Evolutionary conservation across 2,888 invertebrate species (phyloP).

Genomic region (Lepidonotus clava): DNA sequence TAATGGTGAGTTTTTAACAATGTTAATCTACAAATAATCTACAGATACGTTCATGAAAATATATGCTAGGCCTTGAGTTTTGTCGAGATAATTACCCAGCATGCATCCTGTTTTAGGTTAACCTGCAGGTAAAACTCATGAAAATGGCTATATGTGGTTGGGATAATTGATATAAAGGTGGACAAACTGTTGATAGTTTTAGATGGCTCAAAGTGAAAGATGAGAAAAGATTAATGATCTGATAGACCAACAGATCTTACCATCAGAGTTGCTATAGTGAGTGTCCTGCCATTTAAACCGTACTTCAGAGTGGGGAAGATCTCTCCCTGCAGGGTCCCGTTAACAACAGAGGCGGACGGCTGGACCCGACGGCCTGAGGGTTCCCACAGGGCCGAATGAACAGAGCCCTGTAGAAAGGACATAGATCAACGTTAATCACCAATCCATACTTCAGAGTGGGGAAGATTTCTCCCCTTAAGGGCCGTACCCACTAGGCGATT

Average conservation of each 20-base stretch:
- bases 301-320: not conserved
- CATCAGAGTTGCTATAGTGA: not conserved
- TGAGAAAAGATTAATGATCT: not conserved
- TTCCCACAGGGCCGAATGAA: not conserved
- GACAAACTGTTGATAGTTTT: not conserved
- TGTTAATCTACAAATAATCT: no score
- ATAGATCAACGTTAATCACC: no score
- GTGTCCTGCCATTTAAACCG: not conserved
- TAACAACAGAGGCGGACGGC: not conserved
- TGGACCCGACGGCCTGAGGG: not conserved
- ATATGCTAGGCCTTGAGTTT: not conserved
- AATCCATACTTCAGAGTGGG: not conserved
- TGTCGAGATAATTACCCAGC: not conserved
- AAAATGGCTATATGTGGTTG: not conserved
- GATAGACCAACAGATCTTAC: not conserved
- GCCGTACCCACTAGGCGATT: no score
- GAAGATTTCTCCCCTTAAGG: not conserved
- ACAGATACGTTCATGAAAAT: no score
- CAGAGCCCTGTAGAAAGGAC: no score
- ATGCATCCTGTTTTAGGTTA: not conserved
- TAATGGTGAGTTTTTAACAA: no score
- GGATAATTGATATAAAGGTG: not conserved
- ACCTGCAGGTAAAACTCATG: not conserved
- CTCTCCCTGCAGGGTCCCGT: not conserved
- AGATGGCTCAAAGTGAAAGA: not conserved